phyloP scores from a whole-genome alignment of 2,888 invertebrate species.

The Hyppa rectilinea region DNA sequence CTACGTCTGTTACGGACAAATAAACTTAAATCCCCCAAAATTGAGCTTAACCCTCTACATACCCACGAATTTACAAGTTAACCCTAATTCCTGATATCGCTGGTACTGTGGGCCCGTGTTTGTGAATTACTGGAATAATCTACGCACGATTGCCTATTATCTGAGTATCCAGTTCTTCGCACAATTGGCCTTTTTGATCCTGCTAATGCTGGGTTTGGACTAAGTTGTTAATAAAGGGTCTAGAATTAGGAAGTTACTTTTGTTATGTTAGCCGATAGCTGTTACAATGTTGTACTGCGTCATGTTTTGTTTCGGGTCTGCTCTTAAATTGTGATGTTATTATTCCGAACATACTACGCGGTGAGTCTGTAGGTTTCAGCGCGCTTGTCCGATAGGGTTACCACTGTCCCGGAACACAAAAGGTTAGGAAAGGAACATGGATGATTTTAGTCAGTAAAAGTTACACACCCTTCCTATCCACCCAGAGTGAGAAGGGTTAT shows the following conservation, averaged over 20 bases:
- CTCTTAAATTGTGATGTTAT: constrained; percentile 29
- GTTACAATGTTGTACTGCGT: constrained; percentile 29
- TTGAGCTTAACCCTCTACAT: constrained; percentile 63
- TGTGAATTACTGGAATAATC: constrained; percentile 67
- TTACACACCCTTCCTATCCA: no score
- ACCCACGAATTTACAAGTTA: constrained; percentile 67
- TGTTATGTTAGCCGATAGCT: constrained; percentile 64
- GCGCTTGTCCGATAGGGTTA: no score
- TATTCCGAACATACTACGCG: constrained; percentile 1
- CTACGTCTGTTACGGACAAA: constrained; percentile 60
- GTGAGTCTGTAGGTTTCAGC: background rate
- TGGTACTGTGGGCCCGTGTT: constrained; percentile 52
- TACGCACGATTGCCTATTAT: constrained; percentile 64
- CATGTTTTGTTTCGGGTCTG: constrained; percentile 35
- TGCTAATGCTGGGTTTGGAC: constrained; percentile 64
- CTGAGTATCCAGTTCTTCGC: constrained; percentile 64
- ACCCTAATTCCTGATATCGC: constrained; percentile 65
- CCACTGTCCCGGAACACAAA: no score
- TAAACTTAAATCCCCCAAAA: constrained; percentile 63
- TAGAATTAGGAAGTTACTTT: constrained; percentile 58
- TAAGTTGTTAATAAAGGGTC: constrained; percentile 73
- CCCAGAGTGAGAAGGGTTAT: no score
- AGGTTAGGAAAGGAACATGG: no score
- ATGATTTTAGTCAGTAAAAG: no score
- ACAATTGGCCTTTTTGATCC: constrained; percentile 79